Evolutionary conservation across 2,797 vertebrate species (phyloP).

Genomic region (Pteronotus mesoamericanus): DNA sequence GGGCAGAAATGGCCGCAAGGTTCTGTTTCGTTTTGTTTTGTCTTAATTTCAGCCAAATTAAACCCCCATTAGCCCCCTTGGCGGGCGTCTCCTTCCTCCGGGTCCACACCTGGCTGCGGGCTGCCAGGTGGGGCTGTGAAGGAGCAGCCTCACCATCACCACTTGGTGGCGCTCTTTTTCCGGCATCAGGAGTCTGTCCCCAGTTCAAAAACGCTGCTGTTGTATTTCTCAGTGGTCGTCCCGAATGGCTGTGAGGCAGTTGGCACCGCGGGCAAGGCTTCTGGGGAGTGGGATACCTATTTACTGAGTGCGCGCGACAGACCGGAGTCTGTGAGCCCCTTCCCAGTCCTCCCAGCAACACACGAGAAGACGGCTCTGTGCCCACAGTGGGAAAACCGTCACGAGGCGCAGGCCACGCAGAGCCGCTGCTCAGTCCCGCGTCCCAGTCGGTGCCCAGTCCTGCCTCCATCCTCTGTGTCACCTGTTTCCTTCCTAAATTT

Average conservation of each 20-base stretch:
- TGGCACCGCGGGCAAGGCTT: neutral
- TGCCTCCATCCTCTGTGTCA: fast-evolving
- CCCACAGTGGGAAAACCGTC: neutral
- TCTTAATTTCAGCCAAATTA: neutral
- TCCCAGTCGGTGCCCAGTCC: fast-evolving
- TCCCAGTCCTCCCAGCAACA: neutral
- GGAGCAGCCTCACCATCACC: neutral
- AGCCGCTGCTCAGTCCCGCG: neutral
- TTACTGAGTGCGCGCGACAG: fast-evolving
- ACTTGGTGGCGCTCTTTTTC: fast-evolving
- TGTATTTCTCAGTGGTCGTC: fast-evolving
- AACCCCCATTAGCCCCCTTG: neutral
- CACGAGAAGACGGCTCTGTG: fast-evolving
- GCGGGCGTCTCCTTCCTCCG: neutral
- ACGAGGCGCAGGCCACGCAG: fast-evolving
- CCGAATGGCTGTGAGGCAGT: fast-evolving
- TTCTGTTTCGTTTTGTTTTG: neutral
- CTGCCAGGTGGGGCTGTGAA: fast-evolving
- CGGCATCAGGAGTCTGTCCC: no score
- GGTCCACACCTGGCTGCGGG: neutral
- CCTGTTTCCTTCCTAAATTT: fast-evolving
- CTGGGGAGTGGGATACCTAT: fast-evolving
- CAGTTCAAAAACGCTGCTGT: fast-evolving
- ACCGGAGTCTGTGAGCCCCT: fast-evolving
- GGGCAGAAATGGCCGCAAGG: neutral